Percentiles rank a stretch among this genome's conserved stretches.
Evolutionary conservation across 1,140 invertebrate species (phyloP).

Genomic region (Drosophila melanica): DNA sequence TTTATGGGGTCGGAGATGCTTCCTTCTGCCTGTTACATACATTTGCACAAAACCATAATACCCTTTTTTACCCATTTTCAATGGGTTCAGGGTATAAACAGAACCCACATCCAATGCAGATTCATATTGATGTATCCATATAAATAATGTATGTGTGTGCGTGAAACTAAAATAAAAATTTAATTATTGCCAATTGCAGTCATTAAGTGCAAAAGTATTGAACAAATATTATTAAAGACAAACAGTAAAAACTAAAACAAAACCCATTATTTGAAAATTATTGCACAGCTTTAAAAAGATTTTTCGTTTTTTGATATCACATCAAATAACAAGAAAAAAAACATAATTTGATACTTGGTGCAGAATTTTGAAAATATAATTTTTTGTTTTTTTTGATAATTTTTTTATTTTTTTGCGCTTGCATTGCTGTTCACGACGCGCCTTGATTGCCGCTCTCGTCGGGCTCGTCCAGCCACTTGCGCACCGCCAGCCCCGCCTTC

Average conservation of each 20-base stretch:
- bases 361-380: no score
- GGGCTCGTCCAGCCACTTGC: conserved; percentile 45
- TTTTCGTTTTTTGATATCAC: conserved; percentile 1
- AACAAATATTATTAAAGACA: conserved; percentile 9
- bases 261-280: neutral
- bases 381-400: no score
- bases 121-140: neutral
- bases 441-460: neutral
- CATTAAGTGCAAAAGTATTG: conserved; percentile 7
- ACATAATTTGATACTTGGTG: no score
- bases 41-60: no score
- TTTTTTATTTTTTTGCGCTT: no score
- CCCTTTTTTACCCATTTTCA: no score
- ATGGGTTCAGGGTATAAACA: no score
- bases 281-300: neutral
- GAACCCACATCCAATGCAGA: no score
- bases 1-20: no score
- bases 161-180: conserved; percentile 17
- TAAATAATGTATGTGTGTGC: conserved; percentile 6
- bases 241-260: conserved; percentile 10
- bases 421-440: no score
- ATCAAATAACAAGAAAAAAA: no score
- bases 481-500: conserved; percentile 22
- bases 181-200: neutral
- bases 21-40: no score